phyloP scores from a whole-genome alignment of 2,888 invertebrate genomes.

The Dryocosmus kuriphilus region DNA sequence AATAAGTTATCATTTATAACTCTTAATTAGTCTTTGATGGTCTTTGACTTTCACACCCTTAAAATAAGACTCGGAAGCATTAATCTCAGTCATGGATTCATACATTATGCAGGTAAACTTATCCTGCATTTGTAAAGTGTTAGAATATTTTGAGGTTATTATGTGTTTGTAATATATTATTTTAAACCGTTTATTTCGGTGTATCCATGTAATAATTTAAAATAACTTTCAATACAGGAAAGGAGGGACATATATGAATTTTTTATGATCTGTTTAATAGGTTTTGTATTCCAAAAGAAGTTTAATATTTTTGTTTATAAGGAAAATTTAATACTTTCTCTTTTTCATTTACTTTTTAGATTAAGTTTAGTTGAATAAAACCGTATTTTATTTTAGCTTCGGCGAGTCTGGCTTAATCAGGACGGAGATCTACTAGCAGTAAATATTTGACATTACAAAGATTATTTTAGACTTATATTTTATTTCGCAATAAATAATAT shows the following conservation, averaged over 20 bases:
- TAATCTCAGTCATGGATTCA: slow-evolving; percentile 25
- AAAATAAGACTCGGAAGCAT: neutral
- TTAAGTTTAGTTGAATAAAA: neutral
- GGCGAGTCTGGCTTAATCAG: slow-evolving; percentile 71
- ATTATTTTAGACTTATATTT: neutral
- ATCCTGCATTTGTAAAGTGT: neutral
- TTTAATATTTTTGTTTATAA: too few species aligned
- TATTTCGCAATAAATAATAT: neutral
- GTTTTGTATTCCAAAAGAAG: too few species aligned
- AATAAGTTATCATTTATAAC: neutral
- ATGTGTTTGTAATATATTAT: too few species aligned
- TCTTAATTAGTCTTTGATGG: too few species aligned
- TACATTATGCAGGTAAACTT: slow-evolving; percentile 44
- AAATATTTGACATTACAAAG: slow-evolving; percentile 51
- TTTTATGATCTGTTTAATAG: too few species aligned
- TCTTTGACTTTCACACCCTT: neutral
- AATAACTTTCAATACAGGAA: too few species aligned
- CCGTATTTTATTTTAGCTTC: slow-evolving; percentile 63
- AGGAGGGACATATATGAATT: too few species aligned
- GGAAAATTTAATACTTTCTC: too few species aligned
- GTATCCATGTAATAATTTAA: too few species aligned
- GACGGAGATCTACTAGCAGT: slow-evolving; percentile 73
- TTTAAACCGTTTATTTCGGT: too few species aligned
- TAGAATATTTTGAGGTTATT: neutral
- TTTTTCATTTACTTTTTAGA: too few species aligned